phyloP scores from a whole-genome alignment of 2,888 invertebrate genomes.

The Dicranocentrus wangi region DNA sequence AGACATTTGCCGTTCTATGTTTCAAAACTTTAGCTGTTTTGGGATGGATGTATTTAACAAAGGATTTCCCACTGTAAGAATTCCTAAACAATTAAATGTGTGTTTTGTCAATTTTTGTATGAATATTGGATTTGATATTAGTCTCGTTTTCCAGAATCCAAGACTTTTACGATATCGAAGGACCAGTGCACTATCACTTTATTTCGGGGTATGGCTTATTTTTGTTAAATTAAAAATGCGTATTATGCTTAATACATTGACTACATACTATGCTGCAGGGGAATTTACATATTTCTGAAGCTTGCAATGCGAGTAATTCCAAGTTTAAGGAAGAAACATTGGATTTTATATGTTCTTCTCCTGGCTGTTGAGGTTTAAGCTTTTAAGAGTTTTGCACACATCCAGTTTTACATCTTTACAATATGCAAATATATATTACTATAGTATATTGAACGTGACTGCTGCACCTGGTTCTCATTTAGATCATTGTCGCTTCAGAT shows the following conservation, averaged over 20 bases:
- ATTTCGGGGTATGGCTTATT: conserved; percentile 14
- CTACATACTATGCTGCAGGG: too few species aligned
- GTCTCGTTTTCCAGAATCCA: background rate
- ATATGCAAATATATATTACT: background rate
- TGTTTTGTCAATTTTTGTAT: background rate
- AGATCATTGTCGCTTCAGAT: conserved; percentile 23
- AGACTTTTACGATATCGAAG: background rate
- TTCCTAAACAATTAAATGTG: background rate
- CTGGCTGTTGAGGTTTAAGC: too few species aligned
- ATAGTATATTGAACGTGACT: background rate
- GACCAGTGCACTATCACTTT: background rate
- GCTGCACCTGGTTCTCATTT: too few species aligned
- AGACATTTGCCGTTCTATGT: conserved; percentile 6
- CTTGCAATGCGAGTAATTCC: too few species aligned
- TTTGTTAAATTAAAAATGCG: background rate
- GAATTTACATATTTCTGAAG: too few species aligned
- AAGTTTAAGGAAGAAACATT: too few species aligned
- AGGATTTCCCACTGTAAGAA: background rate
- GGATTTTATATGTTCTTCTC: too few species aligned
- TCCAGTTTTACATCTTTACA: too few species aligned
- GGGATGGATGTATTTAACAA: conserved; percentile 8
- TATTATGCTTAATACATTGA: background rate
- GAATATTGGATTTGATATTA: background rate
- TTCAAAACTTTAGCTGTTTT: conserved; percentile 15
- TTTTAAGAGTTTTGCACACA: too few species aligned